Evolutionary conservation across 2,113 vertebrate genomes (phyloP), one percentile per base, ranked within the genome.

Genomic region (Nesospiza acunhae): DNA sequence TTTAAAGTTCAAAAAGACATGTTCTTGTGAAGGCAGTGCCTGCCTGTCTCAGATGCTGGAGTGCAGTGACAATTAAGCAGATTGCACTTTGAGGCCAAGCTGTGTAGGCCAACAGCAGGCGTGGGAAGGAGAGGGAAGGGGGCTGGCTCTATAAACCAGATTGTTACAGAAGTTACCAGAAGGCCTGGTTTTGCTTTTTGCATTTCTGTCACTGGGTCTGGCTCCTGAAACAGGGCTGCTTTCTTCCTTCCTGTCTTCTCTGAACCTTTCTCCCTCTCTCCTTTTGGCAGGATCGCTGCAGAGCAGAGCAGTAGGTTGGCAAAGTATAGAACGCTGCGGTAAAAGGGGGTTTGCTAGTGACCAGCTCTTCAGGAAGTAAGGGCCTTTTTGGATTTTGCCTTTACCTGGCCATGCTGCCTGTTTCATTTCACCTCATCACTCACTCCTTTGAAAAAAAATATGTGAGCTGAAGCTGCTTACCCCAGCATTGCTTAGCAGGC

Each of bases 251-350:
- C 97, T 97, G 33, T 97, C 97, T 96, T 87, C 96, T 97, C 98
- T 98, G 97, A 98, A 97, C 97, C 94, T 98, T 75, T 98, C 96
- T 98, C 93, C 97, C 95, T 98, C 96, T 98, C 97, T 98, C 98
- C 97, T 98, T 98, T 97, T 98, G 98, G 98, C 98, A 99, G 99
- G 99, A 99, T 99, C 97, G 99, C 99, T 94, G 99, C 99, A 98
- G 99, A 99, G 98, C 99, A 99, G 98, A 99, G 99, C 99, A 99
- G 99, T 99, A 99, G 99, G 98, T 99, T 99, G 99, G 99, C 99
- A 99, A 99, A 99, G 98, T 99, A 99, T 99, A 99, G 99, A 98
- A 99, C 99, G 55, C 99, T 99, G 97, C 99, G 99, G 98, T 99
- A 99, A 98, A 98, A 98, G 96, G 92, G 98, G 96, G 90, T 93